A percentile compares a stretch with the other conserved stretches of the same genome.
Evolutionary conservation across 2,797 vertebrate species (phyloP).

Genomic region (Anomalospiza imberbis): DNA sequence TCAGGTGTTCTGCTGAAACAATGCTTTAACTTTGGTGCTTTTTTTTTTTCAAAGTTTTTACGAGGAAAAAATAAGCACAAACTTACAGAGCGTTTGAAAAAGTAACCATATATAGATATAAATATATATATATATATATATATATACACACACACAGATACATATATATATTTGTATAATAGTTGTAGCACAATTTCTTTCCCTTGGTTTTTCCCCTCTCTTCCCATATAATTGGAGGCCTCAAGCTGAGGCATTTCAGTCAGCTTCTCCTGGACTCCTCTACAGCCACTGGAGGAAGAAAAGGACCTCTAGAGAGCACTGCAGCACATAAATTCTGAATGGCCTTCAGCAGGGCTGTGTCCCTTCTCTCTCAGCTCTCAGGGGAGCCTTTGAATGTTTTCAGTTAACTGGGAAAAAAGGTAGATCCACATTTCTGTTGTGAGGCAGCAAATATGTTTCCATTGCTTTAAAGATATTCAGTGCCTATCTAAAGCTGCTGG

Average conservation of each 20-base stretch:
- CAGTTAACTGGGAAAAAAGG: neutral
- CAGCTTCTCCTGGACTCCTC: neutral
- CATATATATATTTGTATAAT: fast-evolving
- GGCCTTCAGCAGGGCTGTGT: neutral
- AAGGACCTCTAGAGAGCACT: conserved; percentile 35
- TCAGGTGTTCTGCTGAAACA: neutral
- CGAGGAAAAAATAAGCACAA: fast-evolving
- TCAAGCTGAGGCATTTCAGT: neutral
- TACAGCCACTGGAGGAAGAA: neutral
- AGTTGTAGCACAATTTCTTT: neutral
- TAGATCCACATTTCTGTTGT: neutral
- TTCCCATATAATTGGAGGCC: neutral
- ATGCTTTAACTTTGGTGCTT: neutral
- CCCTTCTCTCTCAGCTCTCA: neutral
- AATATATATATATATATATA: fast-evolving
- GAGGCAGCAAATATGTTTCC: neutral
- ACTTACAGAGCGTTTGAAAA: neutral
- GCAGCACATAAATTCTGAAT: neutral
- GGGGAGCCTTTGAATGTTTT: neutral
- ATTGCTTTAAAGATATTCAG: neutral
- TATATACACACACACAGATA: too few relatives aligned
- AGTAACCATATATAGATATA: too few relatives aligned
- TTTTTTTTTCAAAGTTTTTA: neutral
- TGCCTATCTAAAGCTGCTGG: neutral
- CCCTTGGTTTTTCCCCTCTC: fast-evolving